A percentile compares a stretch with the other conserved stretches of the same genome.
Conservation (phyloP, 2,888 invertebrate genomes). For the Diarsia dahlii region DNA sequence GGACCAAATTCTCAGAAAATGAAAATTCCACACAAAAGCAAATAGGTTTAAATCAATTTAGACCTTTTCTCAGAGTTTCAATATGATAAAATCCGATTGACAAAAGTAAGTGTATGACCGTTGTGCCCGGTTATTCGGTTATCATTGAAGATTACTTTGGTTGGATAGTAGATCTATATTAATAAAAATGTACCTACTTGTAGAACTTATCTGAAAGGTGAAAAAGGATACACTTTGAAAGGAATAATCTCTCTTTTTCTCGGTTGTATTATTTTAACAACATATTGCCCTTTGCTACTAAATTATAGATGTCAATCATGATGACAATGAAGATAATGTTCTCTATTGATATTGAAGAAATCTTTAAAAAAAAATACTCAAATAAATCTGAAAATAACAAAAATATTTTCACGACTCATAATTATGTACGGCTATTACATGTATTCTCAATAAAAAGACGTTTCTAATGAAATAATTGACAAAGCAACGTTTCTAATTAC, state of each 20-base stretch:
- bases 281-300: neutral
- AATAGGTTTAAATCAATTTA: constrained; percentile 52
- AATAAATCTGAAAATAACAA: no score
- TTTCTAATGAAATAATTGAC: constrained; percentile 17
- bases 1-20: constrained; percentile 24
- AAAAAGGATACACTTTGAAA: constrained; percentile 2
- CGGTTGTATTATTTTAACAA: neutral
- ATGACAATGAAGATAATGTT: neutral
- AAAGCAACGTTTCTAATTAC: constrained; percentile 10
- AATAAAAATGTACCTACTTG: neutral
- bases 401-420: no score
- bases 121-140: constrained; percentile 11
- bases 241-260: neutral
- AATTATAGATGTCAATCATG: no score
- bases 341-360: neutral
- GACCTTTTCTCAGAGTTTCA: constrained; percentile 41
- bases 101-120: constrained; percentile 23
- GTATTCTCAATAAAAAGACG: neutral
- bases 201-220: neutral
- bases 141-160: constrained; percentile 6
- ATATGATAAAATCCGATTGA: constrained; percentile 36
- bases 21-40: constrained; percentile 12
- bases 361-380: neutral
- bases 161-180: neutral
- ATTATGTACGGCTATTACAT: neutral